Conservation (phyloP, 2,113 vertebrate species). For the Gymnarchus niloticus region DNA sequence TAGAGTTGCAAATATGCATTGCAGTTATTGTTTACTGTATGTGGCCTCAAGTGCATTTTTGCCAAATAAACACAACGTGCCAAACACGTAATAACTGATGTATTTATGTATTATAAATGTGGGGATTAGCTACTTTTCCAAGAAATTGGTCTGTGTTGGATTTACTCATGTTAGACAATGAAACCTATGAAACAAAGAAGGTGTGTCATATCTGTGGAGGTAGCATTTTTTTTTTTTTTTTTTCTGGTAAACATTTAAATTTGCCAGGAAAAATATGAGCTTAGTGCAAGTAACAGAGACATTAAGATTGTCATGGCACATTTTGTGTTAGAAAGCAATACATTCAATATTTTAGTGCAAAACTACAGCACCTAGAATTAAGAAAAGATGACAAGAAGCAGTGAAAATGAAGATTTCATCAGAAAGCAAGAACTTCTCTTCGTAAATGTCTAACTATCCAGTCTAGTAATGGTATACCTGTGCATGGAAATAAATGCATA, state of each 20-base stretch:
- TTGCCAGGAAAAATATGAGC: background rate
- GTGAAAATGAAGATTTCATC: background rate
- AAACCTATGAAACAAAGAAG: background rate
- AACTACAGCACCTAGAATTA: background rate
- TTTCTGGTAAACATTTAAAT: slow-evolving; percentile 1
- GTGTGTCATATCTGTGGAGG: background rate
- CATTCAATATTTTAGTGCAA: background rate
- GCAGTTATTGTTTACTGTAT: background rate
- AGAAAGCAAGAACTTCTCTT: background rate
- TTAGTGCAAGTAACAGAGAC: background rate
- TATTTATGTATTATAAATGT: background rate
- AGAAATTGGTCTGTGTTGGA: background rate
- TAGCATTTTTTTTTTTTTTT: background rate
- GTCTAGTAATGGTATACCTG: background rate
- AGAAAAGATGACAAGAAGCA: background rate
- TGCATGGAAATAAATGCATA: background rate
- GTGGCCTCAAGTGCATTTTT: background rate
- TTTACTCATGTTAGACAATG: background rate
- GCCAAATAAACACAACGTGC: background rate
- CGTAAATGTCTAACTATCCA: background rate
- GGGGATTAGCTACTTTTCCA: background rate
- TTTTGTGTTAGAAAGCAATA: background rate
- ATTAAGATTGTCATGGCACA: background rate
- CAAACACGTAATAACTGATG: background rate
- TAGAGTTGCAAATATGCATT: background rate